Percentiles rank a stretch among this genome's conserved stretches.
Evolutionary conservation across 2,113 vertebrate species (phyloP).

Genomic region (Brienomyrus brachyistius): DNA sequence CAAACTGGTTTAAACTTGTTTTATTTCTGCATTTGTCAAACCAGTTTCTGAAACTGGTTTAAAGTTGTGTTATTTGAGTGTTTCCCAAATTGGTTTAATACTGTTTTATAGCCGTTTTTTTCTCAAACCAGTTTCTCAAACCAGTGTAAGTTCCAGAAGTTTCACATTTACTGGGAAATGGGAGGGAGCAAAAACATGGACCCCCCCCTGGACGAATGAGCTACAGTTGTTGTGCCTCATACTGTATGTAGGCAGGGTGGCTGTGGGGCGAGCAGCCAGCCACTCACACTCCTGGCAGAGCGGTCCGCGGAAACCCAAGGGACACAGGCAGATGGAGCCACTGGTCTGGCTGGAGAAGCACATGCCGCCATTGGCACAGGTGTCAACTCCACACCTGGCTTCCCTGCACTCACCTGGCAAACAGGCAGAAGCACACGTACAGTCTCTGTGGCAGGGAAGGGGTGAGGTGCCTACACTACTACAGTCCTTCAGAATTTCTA

Average conservation of each 20-base stretch:
- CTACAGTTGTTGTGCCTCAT: neutral
- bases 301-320: slow-evolving; percentile 66
- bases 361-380: slow-evolving; percentile 67
- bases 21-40: too few relatives aligned
- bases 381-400: slow-evolving; percentile 59
- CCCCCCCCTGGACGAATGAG: neutral
- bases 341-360: slow-evolving; percentile 57
- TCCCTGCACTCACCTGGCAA: slow-evolving; percentile 66
- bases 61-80: neutral
- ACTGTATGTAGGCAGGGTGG: neutral
- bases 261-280: neutral
- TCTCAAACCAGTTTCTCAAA: neutral
- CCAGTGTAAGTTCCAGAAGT: neutral
- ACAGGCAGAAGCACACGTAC: neutral
- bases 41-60: neutral
- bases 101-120: too few relatives aligned
- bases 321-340: slow-evolving; percentile 70
- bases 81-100: neutral
- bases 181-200: neutral
- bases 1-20: too few relatives aligned
- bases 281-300: slow-evolving; percentile 70
- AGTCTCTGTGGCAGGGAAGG: neutral
- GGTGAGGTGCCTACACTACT: neutral
- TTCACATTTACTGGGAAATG: neutral
- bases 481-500: neutral